Base-by-base conservation (phyloP, 2,888 invertebrate genomes). In the Melieria picta region DNA sequence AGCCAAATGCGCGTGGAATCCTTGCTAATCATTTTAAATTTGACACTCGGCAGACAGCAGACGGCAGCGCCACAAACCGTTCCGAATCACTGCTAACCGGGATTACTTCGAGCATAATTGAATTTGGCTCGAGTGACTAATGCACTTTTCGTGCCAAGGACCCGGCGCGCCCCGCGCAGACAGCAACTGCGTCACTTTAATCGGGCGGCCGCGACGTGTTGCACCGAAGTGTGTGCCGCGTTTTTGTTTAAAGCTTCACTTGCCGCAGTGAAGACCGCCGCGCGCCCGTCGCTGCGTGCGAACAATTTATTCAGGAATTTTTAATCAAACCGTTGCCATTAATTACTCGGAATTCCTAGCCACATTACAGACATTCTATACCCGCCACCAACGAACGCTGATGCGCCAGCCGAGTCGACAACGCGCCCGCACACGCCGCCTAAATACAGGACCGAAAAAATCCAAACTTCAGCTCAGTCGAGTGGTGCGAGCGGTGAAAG, bases 291-390 rank as follows among this genome's bases (percentile, higher is more conserved):
- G 58, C 67, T 67, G 60, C 67, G 60, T 61, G 62, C 52, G 60
- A 52, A 69, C 52, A 68, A 74, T 74, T 76, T 76, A 71, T 72
- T 71, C 78, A 75, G 84, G 84, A 84, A 84, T 82, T 83, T 85
- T 83, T 83, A 84, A 84, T 84, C 85, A 84, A 84, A 82, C 82
- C 83, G 80, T 82, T 84, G 81, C 79, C 81, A 84, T 85, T 83
- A 85, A 85, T 84, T 84, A 85, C 84, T 83, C 77, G 77, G 78
- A 82, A 82, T 81, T 82, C 81, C 78, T 77, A 79, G 83, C 82
- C 82, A 82, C 83, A 82, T 81, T 80, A 79, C 81, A 82, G 80
- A 82, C 82, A 82, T 79, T 70, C 65, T 70, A 65, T 65, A 56
- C 48, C 1, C 50, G 47, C 65, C 57, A 58, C 57, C 66, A 57